Evolutionary conservation across 2,888 invertebrate species (phyloP).

Genomic region (Ophraella communa): DNA sequence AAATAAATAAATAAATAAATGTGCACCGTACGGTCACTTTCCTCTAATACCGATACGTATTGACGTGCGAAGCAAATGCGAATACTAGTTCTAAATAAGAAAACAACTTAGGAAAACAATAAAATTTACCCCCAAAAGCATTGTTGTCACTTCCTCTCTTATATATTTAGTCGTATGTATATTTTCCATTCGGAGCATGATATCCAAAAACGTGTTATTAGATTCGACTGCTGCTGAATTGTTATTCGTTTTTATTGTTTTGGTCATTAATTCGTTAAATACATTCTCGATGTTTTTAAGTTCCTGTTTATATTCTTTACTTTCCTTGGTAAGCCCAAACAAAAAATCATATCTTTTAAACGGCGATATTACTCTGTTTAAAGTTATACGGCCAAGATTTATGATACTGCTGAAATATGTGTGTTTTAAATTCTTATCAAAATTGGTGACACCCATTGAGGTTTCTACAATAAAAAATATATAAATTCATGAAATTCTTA

Average conservation of each 20-base stretch:
- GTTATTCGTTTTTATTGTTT: neutral
- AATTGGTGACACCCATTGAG: constrained; percentile 80
- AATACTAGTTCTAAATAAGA: too few relatives aligned
- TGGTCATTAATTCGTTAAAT: constrained; percentile 14
- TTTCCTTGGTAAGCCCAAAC: constrained; percentile 64
- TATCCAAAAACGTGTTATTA: constrained; percentile 11
- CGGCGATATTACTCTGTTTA: constrained; percentile 51
- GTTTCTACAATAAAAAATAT: constrained; percentile 71
- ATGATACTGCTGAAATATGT: constrained; percentile 76
- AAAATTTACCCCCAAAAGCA: constrained; percentile 21
- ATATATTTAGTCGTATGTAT: constrained; percentile 1
- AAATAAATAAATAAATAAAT: too few relatives aligned
- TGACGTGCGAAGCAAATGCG: too few relatives aligned
- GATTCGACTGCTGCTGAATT: neutral
- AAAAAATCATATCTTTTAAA: constrained; percentile 62
- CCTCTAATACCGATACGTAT: too few relatives aligned
- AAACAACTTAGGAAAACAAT: neutral
- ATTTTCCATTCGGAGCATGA: neutral
- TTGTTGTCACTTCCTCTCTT: constrained; percentile 23
- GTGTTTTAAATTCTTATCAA: constrained; percentile 72
- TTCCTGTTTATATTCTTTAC: constrained; percentile 62
- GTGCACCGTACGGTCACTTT: too few relatives aligned
- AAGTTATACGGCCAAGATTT: constrained; percentile 52
- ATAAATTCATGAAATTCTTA: too few relatives aligned
- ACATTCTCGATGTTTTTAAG: constrained; percentile 13